Evolutionary conservation across 1,140 invertebrate species (phyloP), one percentile per base, ranked within the genome.

Genomic region (Drosophila jambulina): DNA sequence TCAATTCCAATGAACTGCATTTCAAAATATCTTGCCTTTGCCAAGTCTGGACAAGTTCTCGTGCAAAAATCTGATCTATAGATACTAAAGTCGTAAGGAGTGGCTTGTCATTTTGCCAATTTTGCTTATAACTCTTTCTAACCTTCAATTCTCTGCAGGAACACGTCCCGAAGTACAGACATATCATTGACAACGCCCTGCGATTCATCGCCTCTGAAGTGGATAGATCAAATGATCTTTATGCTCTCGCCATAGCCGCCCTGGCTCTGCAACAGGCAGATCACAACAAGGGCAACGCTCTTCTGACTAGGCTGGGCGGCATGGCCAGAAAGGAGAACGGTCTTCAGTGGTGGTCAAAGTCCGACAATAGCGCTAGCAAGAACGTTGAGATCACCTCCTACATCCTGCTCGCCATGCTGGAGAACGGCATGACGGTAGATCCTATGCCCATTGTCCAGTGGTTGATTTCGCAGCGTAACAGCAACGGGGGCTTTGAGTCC

Each of bases 361-460:
- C 93, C 29, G 94, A 94, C 13, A 45, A 36, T 2, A n/a, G 46
- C 6, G 10, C 93, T 57, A 95, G 96, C 12, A 93, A 95, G 17
- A 95, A 96, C 80, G 95, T 97, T 21, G 97, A 97, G 93, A 96
- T 96, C 75, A 97, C 96, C 2, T 94, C 96, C 0, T 97, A 97
- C 85, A 95, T 94, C 4, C 82, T 97, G 29, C 87, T 97, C 48
- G 94, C 96, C 8, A 93, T 95, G 25, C 82, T 96, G 12, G 94
- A 95, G 84, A 86, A 94, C 5, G 42, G 94, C 9, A 93, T 94
- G 4, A 92, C 95, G 12, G 94, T 94, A 4, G 93, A 94, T 2
- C 93, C 94, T 6, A 85, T 94, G 29, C 94, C 95, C 46, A 94
- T 95, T 4, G 91, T 96, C 2, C 93, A 95, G 32, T 97, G 96